phyloP scores from a whole-genome alignment of 2,797 vertebrate genomes.

The Sciurus carolinensis region DNA sequence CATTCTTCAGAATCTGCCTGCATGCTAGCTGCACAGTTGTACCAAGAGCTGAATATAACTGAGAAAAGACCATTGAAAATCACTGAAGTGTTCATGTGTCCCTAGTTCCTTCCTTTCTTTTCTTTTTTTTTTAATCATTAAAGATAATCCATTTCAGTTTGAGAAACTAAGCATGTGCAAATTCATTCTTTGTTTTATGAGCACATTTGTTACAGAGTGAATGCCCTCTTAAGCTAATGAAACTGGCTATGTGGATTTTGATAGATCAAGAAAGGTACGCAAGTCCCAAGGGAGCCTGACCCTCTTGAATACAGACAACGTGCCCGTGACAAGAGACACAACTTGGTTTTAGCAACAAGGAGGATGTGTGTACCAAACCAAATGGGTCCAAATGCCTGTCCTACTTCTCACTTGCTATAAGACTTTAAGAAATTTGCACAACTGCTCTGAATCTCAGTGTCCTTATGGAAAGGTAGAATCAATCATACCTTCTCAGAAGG shows the following conservation, averaged over 20 bases:
- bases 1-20: conserved; percentile 41
- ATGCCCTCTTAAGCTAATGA: conserved; percentile 16
- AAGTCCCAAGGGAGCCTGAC: background rate
- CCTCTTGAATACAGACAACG: background rate
- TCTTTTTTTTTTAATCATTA: background rate
- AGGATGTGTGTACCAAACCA: background rate
- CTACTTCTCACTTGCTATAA: background rate
- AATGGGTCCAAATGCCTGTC: background rate
- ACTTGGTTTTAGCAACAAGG: background rate
- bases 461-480: background rate
- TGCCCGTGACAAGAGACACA: background rate
- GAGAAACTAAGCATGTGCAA: conserved; percentile 68
- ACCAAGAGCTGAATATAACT: conserved; percentile 53
- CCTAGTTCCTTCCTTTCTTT: conserved; percentile 41
- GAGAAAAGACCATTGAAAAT: conserved; percentile 77
- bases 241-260: background rate
- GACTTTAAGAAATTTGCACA: background rate
- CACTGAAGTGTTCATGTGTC: conserved; percentile 62
- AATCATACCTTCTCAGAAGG: background rate
- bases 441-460: background rate
- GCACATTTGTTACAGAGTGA: conserved; percentile 24
- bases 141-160: conserved; percentile 62
- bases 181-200: conserved; percentile 66
- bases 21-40: conserved; percentile 47
- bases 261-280: background rate